A percentile compares a stretch with the other conserved stretches of the same genome.
Evolutionary conservation across 2,888 invertebrate species (phyloP).

Genomic region (Salpingus planirostris): DNA sequence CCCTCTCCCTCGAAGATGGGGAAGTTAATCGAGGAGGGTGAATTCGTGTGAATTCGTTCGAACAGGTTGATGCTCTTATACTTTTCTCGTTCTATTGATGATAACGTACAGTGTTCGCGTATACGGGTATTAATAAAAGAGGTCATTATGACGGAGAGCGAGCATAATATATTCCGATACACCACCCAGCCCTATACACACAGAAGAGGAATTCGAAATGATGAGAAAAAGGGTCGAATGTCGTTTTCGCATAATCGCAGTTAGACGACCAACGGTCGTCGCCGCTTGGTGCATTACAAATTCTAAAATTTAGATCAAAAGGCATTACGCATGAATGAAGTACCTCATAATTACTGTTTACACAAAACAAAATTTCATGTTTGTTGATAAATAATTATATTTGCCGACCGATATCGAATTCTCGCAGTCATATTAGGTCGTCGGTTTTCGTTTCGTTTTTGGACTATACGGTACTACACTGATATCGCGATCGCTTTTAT

Average conservation of each 20-base stretch:
- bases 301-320: slow-evolving; percentile 20
- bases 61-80: slow-evolving; percentile 37
- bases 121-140: too few species aligned
- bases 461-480: slow-evolving; percentile 5
- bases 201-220: too few species aligned
- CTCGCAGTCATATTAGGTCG: too few species aligned
- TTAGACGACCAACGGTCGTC: too few species aligned
- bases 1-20: slow-evolving; percentile 24
- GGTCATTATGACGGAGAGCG: too few species aligned
- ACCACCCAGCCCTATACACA: too few species aligned
- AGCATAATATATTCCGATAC: too few species aligned
- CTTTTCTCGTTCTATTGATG: slow-evolving; percentile 34
- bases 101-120: too few species aligned
- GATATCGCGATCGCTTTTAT: slow-evolving; percentile 13
- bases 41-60: slow-evolving; percentile 35
- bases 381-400: slow-evolving; percentile 24
- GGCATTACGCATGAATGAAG: slow-evolving; percentile 20
- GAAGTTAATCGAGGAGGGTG: slow-evolving; percentile 29
- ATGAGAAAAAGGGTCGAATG: slow-evolving; percentile 19
- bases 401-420: slow-evolving; percentile 20
- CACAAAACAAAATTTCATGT: slow-evolving; percentile 19
- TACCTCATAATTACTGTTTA: slow-evolving; percentile 21
- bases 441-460: too few species aligned
- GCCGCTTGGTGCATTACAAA: too few species aligned
- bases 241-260: too few species aligned